Base-by-base conservation (phyloP, 2,113 vertebrate genomes). In the Chaetodon auriga region DNA sequence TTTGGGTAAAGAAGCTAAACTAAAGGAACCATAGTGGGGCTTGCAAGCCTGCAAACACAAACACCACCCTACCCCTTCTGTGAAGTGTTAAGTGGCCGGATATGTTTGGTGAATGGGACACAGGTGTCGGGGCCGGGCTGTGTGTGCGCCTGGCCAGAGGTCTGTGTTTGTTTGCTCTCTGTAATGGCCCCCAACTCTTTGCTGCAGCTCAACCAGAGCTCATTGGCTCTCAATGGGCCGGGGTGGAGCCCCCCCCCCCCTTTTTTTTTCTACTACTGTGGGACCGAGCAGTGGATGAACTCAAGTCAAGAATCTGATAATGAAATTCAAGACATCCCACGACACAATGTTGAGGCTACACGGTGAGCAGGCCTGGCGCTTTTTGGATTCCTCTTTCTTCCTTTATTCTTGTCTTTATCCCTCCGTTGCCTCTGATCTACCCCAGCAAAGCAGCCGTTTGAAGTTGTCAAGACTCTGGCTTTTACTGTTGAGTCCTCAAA, bases 21-120 rank as follows among this genome's bases (percentile, higher is more conserved):
- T 75, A 58, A 75, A 81, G 73, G 60, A 83, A 46, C 62, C 82
- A 83, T 78, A 75, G 87, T 85, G 75, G 63, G 66, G 55, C 68
- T 81, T 82, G 78, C 78, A 21, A 87, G 81, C 45, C 89, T 90
- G 74, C 84, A 86, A 91, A 90, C 83, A 83, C 85, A 93, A 92
- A 93, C 90, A 89, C 45, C 78, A 78, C 38, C 80, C 82, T 71
- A n/a, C 80, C 83, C 88, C 86, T 79, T 85, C 72, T 89, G 87
- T 89, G 78, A 88, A 91, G 92, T 90, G 87, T 90, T 91, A 93
- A 93, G 92, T 94, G 90, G 85, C 90, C 80, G 84, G 92, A 94
- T 91, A 82, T 89, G 79, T 86, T 81, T 76, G 84, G 63, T 92
- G 94, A 94, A 94, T 91, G 80, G 86, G 86, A 91, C 93, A 93